Percentiles rank a stretch among this genome's conserved stretches.
These are phyloP conservation scores for Trematomus bernacchii DNA, from an alignment of 2,797 vertebrate species.

Conservation along the genomic window DNA sequence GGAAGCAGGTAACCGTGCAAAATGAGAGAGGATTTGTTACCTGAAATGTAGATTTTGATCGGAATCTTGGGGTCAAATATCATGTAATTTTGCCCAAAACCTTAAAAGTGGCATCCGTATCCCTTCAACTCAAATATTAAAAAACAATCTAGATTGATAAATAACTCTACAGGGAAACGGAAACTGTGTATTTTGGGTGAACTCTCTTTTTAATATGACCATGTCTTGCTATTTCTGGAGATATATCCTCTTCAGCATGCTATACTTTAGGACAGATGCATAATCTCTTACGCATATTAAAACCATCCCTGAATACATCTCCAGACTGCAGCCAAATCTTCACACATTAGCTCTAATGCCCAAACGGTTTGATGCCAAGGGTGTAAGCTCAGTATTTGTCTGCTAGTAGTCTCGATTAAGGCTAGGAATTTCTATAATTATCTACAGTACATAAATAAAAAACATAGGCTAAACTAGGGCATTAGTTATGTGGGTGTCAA, in stretches of 20 bases:
- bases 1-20: constrained; percentile 49
- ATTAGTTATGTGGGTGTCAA: constrained; percentile 56
- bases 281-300: constrained; percentile 14
- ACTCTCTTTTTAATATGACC: background rate
- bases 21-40: fast-evolving
- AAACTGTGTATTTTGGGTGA: too few relatives aligned
- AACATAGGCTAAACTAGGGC: constrained; percentile 41
- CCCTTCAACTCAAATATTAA: background rate
- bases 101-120: background rate
- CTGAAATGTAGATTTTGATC: background rate
- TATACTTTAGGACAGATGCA: background rate
- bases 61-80: background rate
- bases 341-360: constrained; percentile 1
- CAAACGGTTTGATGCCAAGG: constrained; percentile 8
- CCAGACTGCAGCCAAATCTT: constrained; percentile 2
- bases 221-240: constrained; percentile 12
- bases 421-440: constrained; percentile 33
- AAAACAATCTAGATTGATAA: too few relatives aligned
- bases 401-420: constrained; percentile 21
- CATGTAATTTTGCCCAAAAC: background rate
- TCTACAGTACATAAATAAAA: constrained; percentile 14
- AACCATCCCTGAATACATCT: constrained; percentile 8
- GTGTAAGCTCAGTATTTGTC: background rate
- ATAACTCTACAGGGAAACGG: too few relatives aligned
- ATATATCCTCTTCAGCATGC: background rate